Percentiles rank a stretch among this genome's conserved stretches.
Evolutionary conservation across 1,140 invertebrate species (phyloP).

Genomic region (Listronotus oregonensis): DNA sequence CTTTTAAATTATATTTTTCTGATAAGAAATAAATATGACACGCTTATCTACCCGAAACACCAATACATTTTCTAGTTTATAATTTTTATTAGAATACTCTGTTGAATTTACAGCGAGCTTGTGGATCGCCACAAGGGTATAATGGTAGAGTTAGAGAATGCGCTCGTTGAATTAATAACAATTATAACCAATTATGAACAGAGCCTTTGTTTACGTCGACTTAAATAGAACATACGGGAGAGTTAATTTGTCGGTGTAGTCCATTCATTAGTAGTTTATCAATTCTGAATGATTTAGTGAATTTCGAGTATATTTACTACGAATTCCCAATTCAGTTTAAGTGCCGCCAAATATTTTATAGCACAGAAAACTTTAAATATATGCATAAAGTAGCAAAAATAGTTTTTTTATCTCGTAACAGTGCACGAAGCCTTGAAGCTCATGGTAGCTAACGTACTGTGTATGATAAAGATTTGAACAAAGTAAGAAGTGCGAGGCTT

Average conservation of each 20-base stretch:
- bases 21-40: too few species aligned
- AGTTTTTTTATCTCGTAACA: too few species aligned
- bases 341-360: too few species aligned
- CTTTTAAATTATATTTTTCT: too few species aligned
- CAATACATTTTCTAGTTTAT: neutral
- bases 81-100: constrained; percentile 3
- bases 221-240: constrained; percentile 25
- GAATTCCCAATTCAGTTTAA: too few species aligned
- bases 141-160: constrained; percentile 3
- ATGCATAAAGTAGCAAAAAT: too few species aligned
- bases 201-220: constrained; percentile 20
- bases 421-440: too few species aligned
- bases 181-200: constrained; percentile 18
- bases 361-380: too few species aligned
- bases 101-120: neutral
- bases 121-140: constrained; percentile 2
- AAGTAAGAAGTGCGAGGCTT: too few species aligned
- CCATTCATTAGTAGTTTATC: constrained; percentile 16
- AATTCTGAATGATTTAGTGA: constrained; percentile 8
- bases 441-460: too few species aligned
- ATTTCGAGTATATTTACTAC: neutral
- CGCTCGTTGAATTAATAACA: constrained; percentile 14
- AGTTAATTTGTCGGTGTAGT: constrained; percentile 12
- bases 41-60: neutral
- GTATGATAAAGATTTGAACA: too few species aligned